These are phyloP conservation scores for Lycocorax pyrrhopterus DNA, from an alignment of 2,113 vertebrate species.

Conservation along the genomic window DNA sequence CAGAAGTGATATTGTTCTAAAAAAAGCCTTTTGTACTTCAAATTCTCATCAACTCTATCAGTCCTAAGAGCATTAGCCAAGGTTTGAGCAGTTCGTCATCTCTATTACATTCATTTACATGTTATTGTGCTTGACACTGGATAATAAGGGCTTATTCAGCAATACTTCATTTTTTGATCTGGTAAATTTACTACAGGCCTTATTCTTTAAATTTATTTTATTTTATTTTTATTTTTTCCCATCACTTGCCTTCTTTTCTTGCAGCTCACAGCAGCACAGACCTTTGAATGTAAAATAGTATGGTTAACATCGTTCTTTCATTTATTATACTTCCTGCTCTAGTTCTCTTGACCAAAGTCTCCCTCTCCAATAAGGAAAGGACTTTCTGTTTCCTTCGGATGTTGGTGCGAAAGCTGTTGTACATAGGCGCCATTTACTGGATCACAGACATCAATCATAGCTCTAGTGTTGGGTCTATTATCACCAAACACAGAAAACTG, in stretches of 20 bases:
- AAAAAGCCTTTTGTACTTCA: background rate
- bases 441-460: background rate
- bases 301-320: background rate
- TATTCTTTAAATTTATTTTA: background rate
- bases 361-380: background rate
- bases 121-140: background rate
- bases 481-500: background rate
- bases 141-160: background rate
- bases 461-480: background rate
- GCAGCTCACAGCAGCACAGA: background rate
- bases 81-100: background rate
- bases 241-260: background rate
- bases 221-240: background rate
- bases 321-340: background rate
- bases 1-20: background rate
- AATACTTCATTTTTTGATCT: background rate
- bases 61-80: background rate
- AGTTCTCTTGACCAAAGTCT: background rate
- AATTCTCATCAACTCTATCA: background rate
- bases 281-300: background rate
- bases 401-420: background rate
- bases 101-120: background rate
- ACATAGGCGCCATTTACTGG: background rate
- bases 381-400: background rate
- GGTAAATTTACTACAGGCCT: background rate